phyloP scores from a whole-genome alignment of 2,797 vertebrate species.

The Acanthurus lineatus region DNA sequence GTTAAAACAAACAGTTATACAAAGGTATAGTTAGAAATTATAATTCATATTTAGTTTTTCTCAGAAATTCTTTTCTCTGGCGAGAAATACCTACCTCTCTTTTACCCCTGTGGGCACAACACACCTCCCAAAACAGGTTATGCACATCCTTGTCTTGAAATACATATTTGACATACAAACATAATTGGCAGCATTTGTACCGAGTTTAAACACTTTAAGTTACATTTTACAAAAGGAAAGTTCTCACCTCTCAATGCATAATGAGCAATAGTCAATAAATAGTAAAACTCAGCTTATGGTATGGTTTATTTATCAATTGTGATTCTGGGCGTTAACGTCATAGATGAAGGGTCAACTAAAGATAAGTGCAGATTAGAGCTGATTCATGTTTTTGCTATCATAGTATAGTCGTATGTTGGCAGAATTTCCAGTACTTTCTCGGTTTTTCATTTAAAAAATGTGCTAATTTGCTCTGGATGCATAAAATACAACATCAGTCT shows the following conservation, averaged over 20 bases:
- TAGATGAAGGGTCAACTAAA: background rate
- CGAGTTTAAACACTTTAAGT: background rate
- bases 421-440: background rate
- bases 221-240: background rate
- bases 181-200: background rate
- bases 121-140: slow-evolving; percentile 6
- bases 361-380: background rate
- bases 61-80: background rate
- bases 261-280: background rate
- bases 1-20: too few species aligned
- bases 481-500: too few species aligned
- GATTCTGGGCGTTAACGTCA: background rate
- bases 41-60: background rate
- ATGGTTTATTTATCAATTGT: background rate
- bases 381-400: too few species aligned
- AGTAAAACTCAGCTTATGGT: background rate
- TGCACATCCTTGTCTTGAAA: background rate
- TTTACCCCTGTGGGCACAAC: background rate
- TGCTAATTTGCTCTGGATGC: background rate
- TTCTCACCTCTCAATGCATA: background rate
- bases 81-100: background rate
- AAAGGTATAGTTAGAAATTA: background rate
- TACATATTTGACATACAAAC: background rate
- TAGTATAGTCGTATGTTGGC: too few species aligned
- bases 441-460: background rate